Percentiles rank a stretch among this genome's conserved stretches.
Conservation (phyloP, 2,113 vertebrate genomes). For the Macroglossus sobrinus region DNA sequence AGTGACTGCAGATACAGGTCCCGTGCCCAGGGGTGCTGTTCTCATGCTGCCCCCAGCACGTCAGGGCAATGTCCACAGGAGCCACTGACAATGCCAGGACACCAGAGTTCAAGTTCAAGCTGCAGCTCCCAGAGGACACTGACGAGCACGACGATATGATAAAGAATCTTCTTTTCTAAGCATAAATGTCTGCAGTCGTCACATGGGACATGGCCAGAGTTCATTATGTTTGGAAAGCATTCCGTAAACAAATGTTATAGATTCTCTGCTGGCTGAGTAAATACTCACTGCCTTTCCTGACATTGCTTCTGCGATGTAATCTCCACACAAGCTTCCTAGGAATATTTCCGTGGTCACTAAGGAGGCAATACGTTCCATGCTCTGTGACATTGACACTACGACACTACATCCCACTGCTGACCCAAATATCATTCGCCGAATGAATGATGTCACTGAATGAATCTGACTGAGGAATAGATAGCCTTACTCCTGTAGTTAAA, state of each 20-base stretch:
- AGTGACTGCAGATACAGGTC: not conserved
- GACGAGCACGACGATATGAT: not conserved
- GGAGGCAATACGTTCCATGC: not conserved
- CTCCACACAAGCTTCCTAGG: not conserved
- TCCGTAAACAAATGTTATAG: not conserved
- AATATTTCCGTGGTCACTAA: not conserved
- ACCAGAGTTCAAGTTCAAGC: not conserved
- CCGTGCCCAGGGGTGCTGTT: not conserved
- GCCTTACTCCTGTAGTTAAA: not conserved
- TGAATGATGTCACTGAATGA: not conserved
- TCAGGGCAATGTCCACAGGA: constrained; percentile 14
- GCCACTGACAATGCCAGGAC: not conserved
- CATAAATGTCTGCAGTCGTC: not conserved
- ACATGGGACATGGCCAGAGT: not conserved
- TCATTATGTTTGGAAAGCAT: not conserved
- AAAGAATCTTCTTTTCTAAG: constrained; percentile 46
- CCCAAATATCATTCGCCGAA: not conserved
- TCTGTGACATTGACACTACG: not conserved
- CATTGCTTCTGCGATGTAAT: not conserved
- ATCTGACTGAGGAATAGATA: not conserved
- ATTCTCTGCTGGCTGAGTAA: not conserved
- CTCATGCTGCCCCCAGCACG: constrained; percentile 44
- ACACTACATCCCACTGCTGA: not conserved
- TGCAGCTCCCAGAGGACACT: constrained; percentile 27
- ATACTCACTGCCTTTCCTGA: not conserved